phyloP scores from a whole-genome alignment of 2,113 vertebrate species.

The Cavia aperea region DNA sequence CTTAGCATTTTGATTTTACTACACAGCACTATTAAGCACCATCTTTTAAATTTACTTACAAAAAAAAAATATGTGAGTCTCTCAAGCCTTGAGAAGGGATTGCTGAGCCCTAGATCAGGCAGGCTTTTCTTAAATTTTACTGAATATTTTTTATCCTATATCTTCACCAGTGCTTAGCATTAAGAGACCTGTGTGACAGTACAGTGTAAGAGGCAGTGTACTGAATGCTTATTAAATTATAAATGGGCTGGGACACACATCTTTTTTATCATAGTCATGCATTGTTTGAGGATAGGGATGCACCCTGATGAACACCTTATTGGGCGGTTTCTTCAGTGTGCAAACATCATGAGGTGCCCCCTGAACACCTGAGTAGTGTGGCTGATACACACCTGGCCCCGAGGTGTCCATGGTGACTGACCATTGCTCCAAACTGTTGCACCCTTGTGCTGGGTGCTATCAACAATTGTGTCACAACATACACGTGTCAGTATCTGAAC shows the following conservation, averaged over 20 bases:
- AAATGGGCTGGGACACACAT: background rate
- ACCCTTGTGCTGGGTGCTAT: background rate
- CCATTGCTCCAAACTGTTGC: no score
- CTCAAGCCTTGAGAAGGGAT: background rate
- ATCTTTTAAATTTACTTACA: background rate
- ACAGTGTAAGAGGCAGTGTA: background rate
- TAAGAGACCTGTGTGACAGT: background rate
- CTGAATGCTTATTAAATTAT: background rate
- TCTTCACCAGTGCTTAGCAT: background rate
- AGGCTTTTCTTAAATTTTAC: background rate
- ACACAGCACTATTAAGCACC: background rate
- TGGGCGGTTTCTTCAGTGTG: background rate
- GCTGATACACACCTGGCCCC: no score
- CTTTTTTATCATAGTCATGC: background rate
- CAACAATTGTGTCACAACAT: background rate
- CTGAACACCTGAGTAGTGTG: no score
- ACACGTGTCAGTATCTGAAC: no score
- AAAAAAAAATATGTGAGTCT: background rate
- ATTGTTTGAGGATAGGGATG: background rate
- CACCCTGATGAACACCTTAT: background rate
- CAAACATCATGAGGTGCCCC: background rate
- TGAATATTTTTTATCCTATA: background rate
- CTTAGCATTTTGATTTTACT: background rate
- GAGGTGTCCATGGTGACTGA: no score
- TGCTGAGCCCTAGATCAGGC: no score